These are phyloP conservation scores for Elymnias hypermnestra DNA, from an alignment of 1,140 invertebrate genomes.

Conservation along the genomic window DNA sequence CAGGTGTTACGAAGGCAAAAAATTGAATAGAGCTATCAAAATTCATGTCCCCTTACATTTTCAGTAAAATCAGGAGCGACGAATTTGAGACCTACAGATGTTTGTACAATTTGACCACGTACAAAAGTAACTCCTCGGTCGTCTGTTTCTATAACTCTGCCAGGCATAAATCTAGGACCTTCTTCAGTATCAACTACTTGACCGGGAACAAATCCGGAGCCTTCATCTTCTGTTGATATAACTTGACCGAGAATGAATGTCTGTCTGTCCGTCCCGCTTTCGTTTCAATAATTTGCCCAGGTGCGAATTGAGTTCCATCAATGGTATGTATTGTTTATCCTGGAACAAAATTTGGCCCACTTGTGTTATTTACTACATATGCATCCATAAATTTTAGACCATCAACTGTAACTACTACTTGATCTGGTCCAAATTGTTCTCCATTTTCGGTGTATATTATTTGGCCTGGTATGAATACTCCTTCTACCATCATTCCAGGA, in stretches of 20 bases:
- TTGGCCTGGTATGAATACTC: conserved; percentile 83
- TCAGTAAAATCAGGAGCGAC: conserved; percentile 82
- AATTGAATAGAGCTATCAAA: too few relatives aligned
- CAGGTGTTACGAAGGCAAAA: too few relatives aligned
- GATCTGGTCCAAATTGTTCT: conserved; percentile 85
- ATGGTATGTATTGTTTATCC: conserved; percentile 83
- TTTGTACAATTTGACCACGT: conserved; percentile 84
- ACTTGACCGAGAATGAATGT: conserved; percentile 86
- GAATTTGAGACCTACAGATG: conserved; percentile 82
- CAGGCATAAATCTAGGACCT: conserved; percentile 85
- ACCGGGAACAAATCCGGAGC: conserved; percentile 83
- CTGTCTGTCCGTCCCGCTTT: conserved; percentile 82
- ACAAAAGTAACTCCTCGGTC: conserved; percentile 82
- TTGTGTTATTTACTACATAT: conserved; percentile 82
- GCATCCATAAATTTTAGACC: conserved; percentile 83
- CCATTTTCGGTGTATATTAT: conserved; percentile 82
- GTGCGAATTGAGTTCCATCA: conserved; percentile 82
- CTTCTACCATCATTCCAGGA: conserved; percentile 82
- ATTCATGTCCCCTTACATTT: conserved; percentile 82
- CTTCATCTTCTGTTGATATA: conserved; percentile 83
- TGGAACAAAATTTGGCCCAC: conserved; percentile 82
- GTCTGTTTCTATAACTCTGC: conserved; percentile 81
- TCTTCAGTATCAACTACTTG: conserved; percentile 84
- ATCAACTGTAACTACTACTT: conserved; percentile 82
- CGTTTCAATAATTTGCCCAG: conserved; percentile 84